Conservation (phyloP, 1,140 invertebrate species). For the Ylistrum balloti region DNA sequence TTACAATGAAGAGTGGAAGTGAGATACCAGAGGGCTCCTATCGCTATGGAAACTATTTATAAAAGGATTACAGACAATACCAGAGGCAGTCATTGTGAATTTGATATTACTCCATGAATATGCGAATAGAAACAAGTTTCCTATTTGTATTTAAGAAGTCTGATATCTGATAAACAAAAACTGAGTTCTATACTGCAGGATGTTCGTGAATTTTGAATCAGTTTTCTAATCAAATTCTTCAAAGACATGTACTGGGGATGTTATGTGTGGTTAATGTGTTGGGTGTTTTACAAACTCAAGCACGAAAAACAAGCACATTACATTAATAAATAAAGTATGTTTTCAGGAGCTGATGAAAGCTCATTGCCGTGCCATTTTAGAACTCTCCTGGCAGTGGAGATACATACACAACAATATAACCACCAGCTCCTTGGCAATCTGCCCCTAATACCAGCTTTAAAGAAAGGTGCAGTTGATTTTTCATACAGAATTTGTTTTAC, state of each 20-base stretch:
- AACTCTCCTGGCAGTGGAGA: slow-evolving; percentile 14
- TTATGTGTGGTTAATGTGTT: not conserved
- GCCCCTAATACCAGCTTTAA: not conserved
- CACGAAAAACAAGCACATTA: slow-evolving; percentile 15
- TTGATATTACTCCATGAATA: not conserved
- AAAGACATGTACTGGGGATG: not conserved
- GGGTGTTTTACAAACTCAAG: not conserved
- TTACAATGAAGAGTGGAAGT: not conserved
- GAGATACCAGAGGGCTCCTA: not conserved
- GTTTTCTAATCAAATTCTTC: slow-evolving; percentile 10
- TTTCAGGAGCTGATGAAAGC: slow-evolving; percentile 15
- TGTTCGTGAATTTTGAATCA: slow-evolving; percentile 1
- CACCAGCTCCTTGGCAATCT: not conserved
- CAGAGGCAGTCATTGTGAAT: not conserved
- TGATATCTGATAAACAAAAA: slow-evolving; percentile 16
- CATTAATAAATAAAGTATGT: slow-evolving; percentile 40
- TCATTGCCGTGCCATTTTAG: not conserved
- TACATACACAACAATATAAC: not conserved
- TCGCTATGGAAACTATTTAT: not conserved
- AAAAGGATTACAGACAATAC: not conserved
- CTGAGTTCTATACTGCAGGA: not conserved
- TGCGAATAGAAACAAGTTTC: not conserved
- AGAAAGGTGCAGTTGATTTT: not conserved
- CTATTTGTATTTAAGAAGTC: not conserved
- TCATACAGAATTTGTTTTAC: not conserved